Percentiles rank a stretch among this genome's conserved stretches.
Evolutionary conservation across 2,113 vertebrate genomes (phyloP).

Genomic region (Phalacrocorax brasilianus): DNA sequence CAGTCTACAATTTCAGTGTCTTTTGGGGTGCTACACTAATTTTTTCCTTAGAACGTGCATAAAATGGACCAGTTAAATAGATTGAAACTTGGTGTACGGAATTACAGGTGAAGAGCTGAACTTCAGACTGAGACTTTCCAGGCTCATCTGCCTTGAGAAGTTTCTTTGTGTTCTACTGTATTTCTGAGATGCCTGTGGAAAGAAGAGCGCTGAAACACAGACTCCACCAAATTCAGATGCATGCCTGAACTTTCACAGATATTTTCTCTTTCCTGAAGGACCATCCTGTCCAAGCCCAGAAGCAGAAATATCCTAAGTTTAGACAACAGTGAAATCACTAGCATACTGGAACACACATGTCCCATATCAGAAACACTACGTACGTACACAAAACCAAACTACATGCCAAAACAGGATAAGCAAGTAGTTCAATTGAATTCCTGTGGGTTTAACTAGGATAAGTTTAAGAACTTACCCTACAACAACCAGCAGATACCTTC

Average conservation of each 20-base stretch:
- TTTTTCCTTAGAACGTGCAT: background rate
- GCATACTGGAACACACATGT: background rate
- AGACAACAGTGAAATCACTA: background rate
- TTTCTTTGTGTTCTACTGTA: background rate
- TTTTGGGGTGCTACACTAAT: background rate
- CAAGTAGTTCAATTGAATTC: no score
- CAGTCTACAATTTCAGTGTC: background rate
- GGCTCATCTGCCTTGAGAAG: background rate
- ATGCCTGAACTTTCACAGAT: background rate
- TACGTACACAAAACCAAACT: background rate
- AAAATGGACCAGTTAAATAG: background rate
- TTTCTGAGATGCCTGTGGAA: background rate
- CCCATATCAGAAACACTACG: background rate
- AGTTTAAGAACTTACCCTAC: background rate
- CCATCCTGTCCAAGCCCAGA: background rate
- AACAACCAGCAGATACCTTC: background rate
- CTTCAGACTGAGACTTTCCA: no score
- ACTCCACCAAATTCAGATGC: background rate
- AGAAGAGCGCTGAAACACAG: background rate
- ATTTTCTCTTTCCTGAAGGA: background rate
- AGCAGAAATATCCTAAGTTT: background rate
- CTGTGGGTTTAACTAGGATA: background rate
- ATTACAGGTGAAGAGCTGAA: background rate
- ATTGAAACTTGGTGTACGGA: background rate
- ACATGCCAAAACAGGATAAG: background rate